Percentiles rank a stretch among this genome's conserved stretches.
phyloP scores from a whole-genome alignment of 2,797 vertebrate species.

The Avahi laniger region DNA sequence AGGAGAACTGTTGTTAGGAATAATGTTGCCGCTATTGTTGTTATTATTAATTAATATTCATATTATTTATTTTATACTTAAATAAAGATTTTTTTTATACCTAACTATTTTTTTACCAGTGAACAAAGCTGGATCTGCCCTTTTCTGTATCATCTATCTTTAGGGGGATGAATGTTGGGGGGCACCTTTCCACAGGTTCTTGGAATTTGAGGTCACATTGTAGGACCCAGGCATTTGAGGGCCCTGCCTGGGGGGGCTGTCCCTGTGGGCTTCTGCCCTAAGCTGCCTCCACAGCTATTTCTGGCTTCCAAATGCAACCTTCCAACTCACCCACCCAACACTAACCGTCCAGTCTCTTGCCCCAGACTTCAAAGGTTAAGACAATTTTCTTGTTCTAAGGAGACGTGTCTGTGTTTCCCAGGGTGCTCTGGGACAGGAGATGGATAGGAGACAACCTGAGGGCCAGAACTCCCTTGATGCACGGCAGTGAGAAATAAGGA shows the following conservation, averaged over 20 bases:
- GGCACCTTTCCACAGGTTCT: not conserved
- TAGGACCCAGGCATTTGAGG: not conserved
- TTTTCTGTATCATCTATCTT: not conserved
- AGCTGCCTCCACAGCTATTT: not conserved
- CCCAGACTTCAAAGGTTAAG: not conserved
- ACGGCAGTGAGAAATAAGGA: not conserved
- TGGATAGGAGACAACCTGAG: not conserved
- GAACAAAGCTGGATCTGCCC: not conserved
- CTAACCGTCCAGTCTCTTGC: not conserved
- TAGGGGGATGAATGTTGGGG: not conserved
- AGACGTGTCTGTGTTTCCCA: not conserved
- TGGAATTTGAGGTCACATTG: not conserved
- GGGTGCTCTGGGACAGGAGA: not conserved
- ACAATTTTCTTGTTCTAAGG: not conserved
- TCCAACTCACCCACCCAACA: not conserved
- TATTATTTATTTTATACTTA: conserved; percentile 76
- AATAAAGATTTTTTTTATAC: conserved; percentile 70
- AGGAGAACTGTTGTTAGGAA: not conserved
- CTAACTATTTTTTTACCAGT: conserved; percentile 57
- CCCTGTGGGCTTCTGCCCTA: not conserved
- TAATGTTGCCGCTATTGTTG: not conserved
- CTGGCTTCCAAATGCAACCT: not conserved
- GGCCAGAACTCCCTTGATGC: not conserved
- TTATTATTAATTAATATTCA: conserved; percentile 60
- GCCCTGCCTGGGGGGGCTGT: not conserved